These are phyloP conservation scores for Diachasmimorpha longicaudata DNA, from an alignment of 1,140 invertebrate genomes.

Conservation along the genomic window DNA sequence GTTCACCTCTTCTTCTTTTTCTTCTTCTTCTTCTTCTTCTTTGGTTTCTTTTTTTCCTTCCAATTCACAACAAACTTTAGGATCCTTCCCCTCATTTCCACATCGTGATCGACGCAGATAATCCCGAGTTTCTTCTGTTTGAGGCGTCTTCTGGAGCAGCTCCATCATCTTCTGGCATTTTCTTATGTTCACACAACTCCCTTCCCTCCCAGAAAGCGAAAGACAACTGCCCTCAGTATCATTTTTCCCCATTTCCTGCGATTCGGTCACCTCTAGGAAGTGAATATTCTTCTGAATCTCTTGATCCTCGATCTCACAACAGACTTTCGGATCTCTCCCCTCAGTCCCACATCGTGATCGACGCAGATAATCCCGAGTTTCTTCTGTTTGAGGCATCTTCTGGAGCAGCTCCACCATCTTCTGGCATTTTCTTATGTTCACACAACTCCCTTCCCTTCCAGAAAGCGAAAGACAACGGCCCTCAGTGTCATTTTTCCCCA, in stretches of 20 bases:
- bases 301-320: conserved; percentile 42
- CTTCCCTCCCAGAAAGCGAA: too few species aligned
- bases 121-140: neutral
- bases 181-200: neutral
- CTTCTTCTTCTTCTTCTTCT: neutral
- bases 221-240: too few species aligned
- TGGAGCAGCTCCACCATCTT: neutral
- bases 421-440: neutral
- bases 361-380: conserved; percentile 30
- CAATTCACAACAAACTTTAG: conserved; percentile 55
- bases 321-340: conserved; percentile 49
- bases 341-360: conserved; percentile 57
- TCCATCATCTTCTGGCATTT: neutral
- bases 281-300: neutral
- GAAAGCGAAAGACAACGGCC: too few species aligned
- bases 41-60: neutral
- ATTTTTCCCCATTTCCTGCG: too few species aligned
- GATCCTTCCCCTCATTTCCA: conserved; percentile 48
- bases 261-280: too few species aligned
- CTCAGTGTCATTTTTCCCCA: too few species aligned
- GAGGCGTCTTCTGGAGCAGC: neutral
- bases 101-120: conserved; percentile 52
- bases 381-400: neutral
- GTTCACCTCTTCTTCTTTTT: neutral
- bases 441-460: too few species aligned